phyloP scores from a whole-genome alignment of 53 echinoderm and acorn worm genomes.

The Apostichopus leukothele region DNA sequence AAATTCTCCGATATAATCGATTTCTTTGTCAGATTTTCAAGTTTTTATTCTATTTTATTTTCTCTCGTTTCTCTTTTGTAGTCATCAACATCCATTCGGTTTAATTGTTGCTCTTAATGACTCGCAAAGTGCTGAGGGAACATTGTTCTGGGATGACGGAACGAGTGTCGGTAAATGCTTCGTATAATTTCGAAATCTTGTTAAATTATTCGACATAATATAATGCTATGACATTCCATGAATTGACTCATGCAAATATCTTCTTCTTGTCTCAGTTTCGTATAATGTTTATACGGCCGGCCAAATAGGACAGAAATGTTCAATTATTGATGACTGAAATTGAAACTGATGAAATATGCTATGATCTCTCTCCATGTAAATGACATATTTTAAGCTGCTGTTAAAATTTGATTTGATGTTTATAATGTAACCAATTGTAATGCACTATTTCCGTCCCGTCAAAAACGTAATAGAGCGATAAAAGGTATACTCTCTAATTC shows the following conservation, averaged over 20 bases:
- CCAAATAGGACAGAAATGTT: no score
- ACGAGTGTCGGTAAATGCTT: slow-evolving; percentile 60
- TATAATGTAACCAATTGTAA: no score
- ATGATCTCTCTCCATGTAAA: no score
- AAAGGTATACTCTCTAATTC: background rate
- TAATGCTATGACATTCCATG: background rate
- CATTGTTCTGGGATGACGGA: slow-evolving; percentile 88
- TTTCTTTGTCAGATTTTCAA: background rate
- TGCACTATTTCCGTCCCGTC: background rate
- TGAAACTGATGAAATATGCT: no score
- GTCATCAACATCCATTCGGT: slow-evolving; percentile 72
- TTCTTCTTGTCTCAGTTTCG: no score
- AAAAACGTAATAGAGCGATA: background rate
- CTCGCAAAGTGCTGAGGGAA: slow-evolving; percentile 51
- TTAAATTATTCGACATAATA: background rate
- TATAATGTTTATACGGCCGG: no score
- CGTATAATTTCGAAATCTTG: background rate
- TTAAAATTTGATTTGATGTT: no score
- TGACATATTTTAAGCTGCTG: no score
- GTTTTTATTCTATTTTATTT: background rate
- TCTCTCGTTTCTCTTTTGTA: background rate
- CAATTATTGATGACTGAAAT: no score
- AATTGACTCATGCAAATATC: background rate
- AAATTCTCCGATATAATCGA: background rate
- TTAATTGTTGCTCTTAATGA: slow-evolving; percentile 72